Conservation (phyloP, 2,113 vertebrate genomes). For the Phalacrocorax pelagicus region DNA sequence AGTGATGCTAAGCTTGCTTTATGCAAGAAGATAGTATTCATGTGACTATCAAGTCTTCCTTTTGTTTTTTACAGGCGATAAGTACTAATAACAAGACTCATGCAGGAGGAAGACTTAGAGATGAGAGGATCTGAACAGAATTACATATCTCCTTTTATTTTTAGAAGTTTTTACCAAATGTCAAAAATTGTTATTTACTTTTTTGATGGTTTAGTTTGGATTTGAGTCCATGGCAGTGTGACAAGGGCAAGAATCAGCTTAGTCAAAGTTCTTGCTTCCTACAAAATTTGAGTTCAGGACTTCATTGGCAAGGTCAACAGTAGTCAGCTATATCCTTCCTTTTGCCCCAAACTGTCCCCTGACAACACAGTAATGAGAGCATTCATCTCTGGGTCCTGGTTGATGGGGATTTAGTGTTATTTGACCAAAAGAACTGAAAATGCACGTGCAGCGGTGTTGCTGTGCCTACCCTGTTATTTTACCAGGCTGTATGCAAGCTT, state of each 20-base stretch:
- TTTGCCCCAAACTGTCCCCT: neutral
- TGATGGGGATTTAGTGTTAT: neutral
- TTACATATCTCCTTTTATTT: neutral
- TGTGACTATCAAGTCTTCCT: neutral
- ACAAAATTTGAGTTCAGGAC: neutral
- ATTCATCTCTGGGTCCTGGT: neutral
- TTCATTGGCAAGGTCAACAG: neutral
- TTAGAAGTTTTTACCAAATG: neutral
- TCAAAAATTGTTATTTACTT: neutral
- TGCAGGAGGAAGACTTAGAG: neutral
- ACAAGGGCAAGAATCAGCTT: neutral
- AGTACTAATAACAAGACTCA: neutral
- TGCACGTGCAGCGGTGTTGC: accelerated
- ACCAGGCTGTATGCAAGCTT: neutral
- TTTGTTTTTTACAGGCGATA: accelerated
- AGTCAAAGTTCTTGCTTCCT: neutral
- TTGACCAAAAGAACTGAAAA: neutral
- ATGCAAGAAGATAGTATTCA: accelerated
- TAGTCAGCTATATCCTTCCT: neutral
- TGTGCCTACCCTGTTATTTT: neutral
- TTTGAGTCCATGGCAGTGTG: neutral
- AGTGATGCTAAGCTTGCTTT: neutral
- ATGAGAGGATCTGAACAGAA: neutral
- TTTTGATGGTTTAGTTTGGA: neutral
- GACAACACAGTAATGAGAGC: neutral